A percentile compares a stretch with the other conserved stretches of the same genome.
These are phyloP conservation scores for Trogon melanurus DNA, from an alignment of 2,113 vertebrate genomes.

Conservation along the genomic window DNA sequence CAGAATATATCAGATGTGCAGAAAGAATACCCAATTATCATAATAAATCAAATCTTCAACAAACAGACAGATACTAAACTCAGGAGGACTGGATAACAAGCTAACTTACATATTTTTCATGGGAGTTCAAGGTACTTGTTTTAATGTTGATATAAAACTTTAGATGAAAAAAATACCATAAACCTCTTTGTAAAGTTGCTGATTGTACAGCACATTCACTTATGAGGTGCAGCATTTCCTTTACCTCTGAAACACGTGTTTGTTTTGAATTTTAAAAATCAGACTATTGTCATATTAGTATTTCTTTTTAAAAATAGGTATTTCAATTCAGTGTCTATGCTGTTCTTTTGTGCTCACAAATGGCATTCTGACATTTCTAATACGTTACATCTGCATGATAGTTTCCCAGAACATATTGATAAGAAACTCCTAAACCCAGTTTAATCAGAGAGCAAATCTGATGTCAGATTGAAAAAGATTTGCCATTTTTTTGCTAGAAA, in stretches of 20 bases:
- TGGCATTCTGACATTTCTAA: conserved; percentile 1
- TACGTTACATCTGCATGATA: neutral
- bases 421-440: neutral
- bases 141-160: neutral
- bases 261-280: neutral
- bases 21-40: neutral
- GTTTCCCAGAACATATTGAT: neutral
- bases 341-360: neutral
- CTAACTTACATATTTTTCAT: neutral
- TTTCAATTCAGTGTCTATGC: neutral
- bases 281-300: neutral
- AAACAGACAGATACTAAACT: neutral
- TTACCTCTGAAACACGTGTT: neutral
- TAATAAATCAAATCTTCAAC: neutral
- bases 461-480: neutral
- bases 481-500: neutral
- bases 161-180: neutral
- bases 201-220: neutral
- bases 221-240: neutral
- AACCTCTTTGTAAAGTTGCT: neutral
- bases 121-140: neutral
- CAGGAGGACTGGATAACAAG: neutral
- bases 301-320: neutral
- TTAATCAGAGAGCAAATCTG: neutral
- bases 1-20: neutral